Evolutionary conservation across 2,888 invertebrate species (phyloP).

Genomic region (Parnassius apollo): DNA sequence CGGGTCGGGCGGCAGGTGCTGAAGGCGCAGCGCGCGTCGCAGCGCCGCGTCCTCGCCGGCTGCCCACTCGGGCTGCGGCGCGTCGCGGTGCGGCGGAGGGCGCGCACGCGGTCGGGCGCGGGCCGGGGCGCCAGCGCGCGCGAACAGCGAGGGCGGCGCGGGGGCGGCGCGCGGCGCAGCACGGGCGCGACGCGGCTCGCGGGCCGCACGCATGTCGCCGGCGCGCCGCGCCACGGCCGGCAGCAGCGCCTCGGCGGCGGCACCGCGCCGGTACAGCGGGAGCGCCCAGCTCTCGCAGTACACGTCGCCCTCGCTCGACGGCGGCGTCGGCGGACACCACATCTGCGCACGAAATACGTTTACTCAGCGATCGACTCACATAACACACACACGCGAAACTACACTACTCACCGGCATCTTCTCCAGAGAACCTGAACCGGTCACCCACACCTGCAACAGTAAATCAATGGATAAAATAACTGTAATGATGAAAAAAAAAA

Average conservation of each 20-base stretch:
- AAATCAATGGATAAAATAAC: constrained; percentile 30
- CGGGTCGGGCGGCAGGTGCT: constrained; percentile 83
- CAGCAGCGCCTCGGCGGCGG: constrained; percentile 88
- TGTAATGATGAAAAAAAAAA: too few species aligned
- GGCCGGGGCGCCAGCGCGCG: constrained; percentile 74
- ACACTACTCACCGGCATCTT: constrained; percentile 89
- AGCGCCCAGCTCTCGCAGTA: constrained; percentile 93
- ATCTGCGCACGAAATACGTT: constrained; percentile 79
- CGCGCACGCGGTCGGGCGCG: constrained; percentile 89
- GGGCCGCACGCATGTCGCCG: constrained; percentile 81
- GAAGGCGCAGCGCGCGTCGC: constrained; percentile 89
- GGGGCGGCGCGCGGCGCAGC: constrained; percentile 86
- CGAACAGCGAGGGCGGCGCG: constrained; percentile 87
- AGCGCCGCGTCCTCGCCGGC: constrained; percentile 95
- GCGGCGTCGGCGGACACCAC: constrained; percentile 99
- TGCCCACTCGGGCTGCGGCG: constrained; percentile 93
- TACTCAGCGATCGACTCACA: neutral
- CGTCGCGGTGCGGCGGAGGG: constrained; percentile 85
- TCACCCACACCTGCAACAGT: constrained; percentile 86
- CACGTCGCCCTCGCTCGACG: constrained; percentile 94
- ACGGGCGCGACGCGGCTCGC: constrained; percentile 82
- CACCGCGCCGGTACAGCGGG: constrained; percentile 89
- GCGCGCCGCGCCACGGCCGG: constrained; percentile 82
- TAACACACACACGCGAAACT: too few species aligned
- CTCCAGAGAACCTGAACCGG: constrained; percentile 83